Evolutionary conservation across 2,797 vertebrate species (phyloP).

Genomic region (Tamandua tetradactyla): DNA sequence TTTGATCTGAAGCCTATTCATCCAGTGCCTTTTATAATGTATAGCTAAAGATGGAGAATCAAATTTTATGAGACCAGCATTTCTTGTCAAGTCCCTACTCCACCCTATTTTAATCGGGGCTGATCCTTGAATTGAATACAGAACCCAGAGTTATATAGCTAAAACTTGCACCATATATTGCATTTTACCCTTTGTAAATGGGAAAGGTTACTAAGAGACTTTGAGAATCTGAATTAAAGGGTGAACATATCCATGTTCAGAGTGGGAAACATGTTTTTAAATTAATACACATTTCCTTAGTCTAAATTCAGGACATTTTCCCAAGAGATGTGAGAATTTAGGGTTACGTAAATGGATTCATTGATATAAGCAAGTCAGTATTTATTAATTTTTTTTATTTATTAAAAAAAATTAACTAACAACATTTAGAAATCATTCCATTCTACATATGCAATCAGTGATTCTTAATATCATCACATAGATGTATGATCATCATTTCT

Average conservation of each 20-base stretch:
- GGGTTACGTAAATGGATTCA: background rate
- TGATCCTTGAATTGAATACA: conserved; percentile 73
- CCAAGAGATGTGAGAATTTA: background rate
- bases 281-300: background rate
- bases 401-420: no score
- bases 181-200: conserved; percentile 60
- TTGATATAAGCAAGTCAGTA: background rate
- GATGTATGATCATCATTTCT: no score
- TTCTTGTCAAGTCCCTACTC: conserved; percentile 65
- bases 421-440: no score
- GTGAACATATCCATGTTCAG: background rate
- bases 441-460: no score
- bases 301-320: conserved; percentile 21
- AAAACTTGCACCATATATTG: conserved; percentile 40
- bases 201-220: background rate
- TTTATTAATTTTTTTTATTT: background rate
- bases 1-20: conserved; percentile 77
- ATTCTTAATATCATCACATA: no score
- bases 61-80: conserved; percentile 77
- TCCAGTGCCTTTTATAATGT: conserved; percentile 75
- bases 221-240: conserved; percentile 6
- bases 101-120: conserved; percentile 73
- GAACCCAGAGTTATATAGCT: conserved; percentile 75
- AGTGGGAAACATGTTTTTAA: conserved; percentile 24
- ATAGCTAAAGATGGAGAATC: conserved; percentile 73